Evolutionary conservation across 2,113 vertebrate species (phyloP), one percentile per base, ranked within the genome.

Genomic region (Illadopsis cleaveri): DNA sequence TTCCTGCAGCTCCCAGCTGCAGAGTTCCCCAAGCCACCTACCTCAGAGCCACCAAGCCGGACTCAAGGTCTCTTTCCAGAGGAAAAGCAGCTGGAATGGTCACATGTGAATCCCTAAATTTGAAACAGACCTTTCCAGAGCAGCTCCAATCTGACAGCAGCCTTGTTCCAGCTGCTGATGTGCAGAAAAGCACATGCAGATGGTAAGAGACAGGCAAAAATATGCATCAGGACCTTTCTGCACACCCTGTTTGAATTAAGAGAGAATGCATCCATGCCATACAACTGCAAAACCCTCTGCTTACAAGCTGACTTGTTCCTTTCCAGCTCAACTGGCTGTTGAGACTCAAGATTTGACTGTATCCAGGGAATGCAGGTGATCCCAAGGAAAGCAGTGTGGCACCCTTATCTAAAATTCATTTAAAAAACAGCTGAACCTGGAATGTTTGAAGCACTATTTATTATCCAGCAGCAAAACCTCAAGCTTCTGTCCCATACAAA

Each of bases 121-220:
- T 37, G 57, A 94, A 93, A 38, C 88, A 95, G 92, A 44, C 50
- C 3, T 31, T 70, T n/a, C 35, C 68, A 47, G 91, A 70, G 38
- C 0, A 0, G 83, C 77, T 86, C 60, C 37, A 48, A 38, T 17
- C n/a, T 44, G 30, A 28, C 3, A 54, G 50, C 2, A 0, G 48
- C 35, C 58, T 93, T 13, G 0, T 45, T 90, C 76, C 91, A 85
- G 90, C 81, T 71, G 89, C 77, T 58, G 23, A 64, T 66, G 89
- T 47, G 95, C 42, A 82, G 58, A 80, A 95, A 96, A 96, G 42
- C 66, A 77, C 54, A 84, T 22, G 35, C 76, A 97, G 92, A 90
- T 91, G 94, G 89, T 35, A 57, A 66, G 82, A 95, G 61, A 72
- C 17, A 42, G 90, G 50, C 14, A 19, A 37, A 56, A 82, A 82